Evolutionary conservation across 2,113 vertebrate species (phyloP).

Genomic region (Hassar affinis): DNA sequence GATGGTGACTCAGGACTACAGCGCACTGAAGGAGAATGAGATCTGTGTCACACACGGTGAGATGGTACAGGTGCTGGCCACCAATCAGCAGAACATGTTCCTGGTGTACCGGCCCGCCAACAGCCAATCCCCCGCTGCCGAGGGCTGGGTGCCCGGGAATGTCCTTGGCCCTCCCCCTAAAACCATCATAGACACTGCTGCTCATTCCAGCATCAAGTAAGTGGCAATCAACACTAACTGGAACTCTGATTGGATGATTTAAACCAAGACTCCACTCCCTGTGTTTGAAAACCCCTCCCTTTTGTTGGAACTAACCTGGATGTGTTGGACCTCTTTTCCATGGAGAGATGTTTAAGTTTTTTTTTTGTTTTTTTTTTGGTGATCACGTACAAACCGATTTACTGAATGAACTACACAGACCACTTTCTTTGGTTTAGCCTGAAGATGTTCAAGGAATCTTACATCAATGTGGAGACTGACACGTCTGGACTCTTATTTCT

Average conservation of each 20-base stretch:
- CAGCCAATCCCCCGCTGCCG: slow-evolving; percentile 87
- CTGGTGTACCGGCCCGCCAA: slow-evolving; percentile 91
- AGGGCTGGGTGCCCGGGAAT: slow-evolving; percentile 95
- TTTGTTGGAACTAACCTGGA: slow-evolving; percentile 69
- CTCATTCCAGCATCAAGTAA: slow-evolving; percentile 97
- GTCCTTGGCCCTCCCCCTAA: slow-evolving; percentile 85
- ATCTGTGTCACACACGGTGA: slow-evolving; percentile 93
- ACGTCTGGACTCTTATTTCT: slow-evolving; percentile 81
- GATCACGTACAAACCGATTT: slow-evolving; percentile 69
- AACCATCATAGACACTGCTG: slow-evolving; percentile 80
- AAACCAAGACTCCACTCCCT: slow-evolving; percentile 58
- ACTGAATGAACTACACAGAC: slow-evolving; percentile 63
- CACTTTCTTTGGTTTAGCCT: slow-evolving; percentile 70
- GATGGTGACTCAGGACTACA: slow-evolving; percentile 93
- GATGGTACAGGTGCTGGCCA: slow-evolving; percentile 89
- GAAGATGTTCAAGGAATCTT: slow-evolving; percentile 64
- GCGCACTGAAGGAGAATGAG: slow-evolving; percentile 96
- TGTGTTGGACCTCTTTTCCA: slow-evolving; percentile 61
- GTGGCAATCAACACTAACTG: slow-evolving; percentile 78
- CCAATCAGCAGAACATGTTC: slow-evolving; percentile 98
- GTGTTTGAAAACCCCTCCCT: slow-evolving; percentile 57
- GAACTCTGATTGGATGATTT: slow-evolving; percentile 77
- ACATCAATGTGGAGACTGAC: slow-evolving; percentile 77
- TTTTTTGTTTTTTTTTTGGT: slow-evolving; percentile 62
- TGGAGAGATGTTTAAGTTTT: slow-evolving; percentile 63